Base-by-base conservation (phyloP, 2,888 invertebrate genomes). In the Junonia oenone region DNA sequence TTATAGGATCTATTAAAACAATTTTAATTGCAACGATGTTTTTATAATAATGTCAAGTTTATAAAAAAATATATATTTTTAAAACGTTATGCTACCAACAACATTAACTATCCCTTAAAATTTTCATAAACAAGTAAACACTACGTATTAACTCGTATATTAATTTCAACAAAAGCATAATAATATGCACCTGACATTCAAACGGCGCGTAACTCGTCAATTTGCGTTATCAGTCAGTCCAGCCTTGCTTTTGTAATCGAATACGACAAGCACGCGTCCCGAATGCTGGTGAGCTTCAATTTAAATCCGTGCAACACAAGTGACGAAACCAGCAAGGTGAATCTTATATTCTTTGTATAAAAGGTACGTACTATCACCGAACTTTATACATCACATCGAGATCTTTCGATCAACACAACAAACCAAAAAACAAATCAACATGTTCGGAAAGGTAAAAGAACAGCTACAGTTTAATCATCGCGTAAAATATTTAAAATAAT, bases 251-350 rank as follows among this genome's bases (percentile, higher is more conserved):
- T 77, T 73, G 81, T 78, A 83, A 66, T 60, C 51, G 52, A 62
- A 50, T 57, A 58, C 61, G 55, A 49, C 78, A 62, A 69, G 63
- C 68, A 65, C 68, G 73, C 76, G 85, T 69, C 84, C 84, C 74
- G 80, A 76, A 81, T 84, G 82, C 68, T 68, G 65, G 58, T 65
- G 75, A 59, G 84, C 68, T 38, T 11, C 45, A 45, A 35, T 19
- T 22, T 26, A 26, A 26, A 27, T 26, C 45, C 29, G 38, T 43
- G 43, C 31, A 53, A 49, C 11, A 26, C 14, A 5, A 48, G 33
- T 54, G 88, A 77, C 80, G 88, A 88, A 86, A 90, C 66, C 63
- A 65, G 79, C 90, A 90, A 90, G 88, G 90, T 89, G 87, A 89
- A 86, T 90, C 88, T 81, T 76, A 71, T 65, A 64, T 67, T 65